These are phyloP conservation scores for Lasioglossum marginatum DNA, from an alignment of 2,888 invertebrate species.

Conservation along the genomic window DNA sequence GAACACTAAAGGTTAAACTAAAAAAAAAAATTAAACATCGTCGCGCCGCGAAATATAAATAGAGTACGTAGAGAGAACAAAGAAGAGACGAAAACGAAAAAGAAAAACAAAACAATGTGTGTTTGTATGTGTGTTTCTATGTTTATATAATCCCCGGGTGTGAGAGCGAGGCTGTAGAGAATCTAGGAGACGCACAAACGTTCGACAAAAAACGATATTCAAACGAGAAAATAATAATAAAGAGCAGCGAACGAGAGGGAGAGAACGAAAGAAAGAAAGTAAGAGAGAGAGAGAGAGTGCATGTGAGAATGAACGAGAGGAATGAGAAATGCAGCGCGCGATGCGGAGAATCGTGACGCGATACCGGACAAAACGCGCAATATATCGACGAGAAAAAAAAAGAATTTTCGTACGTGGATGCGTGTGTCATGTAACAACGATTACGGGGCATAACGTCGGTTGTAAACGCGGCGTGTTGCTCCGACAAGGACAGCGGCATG, in stretches of 20 bases:
- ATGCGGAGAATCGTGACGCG: background rate
- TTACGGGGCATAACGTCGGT: constrained; percentile 39
- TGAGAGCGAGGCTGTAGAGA: constrained; percentile 72
- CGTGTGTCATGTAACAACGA: constrained; percentile 39
- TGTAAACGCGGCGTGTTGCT: constrained; percentile 35
- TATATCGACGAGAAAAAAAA: background rate
- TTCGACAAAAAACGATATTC: constrained; percentile 37
- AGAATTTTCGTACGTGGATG: constrained; percentile 13
- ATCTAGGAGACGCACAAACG: constrained; percentile 71
- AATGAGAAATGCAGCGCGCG: background rate
- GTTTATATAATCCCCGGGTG: constrained; percentile 80
- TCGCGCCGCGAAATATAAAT: constrained; percentile 62
- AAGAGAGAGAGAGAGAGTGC: background rate
- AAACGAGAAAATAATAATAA: constrained; percentile 20
- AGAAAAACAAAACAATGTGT: constrained; percentile 73
- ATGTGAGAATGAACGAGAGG: background rate
- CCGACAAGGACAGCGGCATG: constrained; percentile 26
- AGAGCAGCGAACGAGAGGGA: background rate
- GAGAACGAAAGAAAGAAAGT: background rate
- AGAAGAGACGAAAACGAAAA: constrained; percentile 2
- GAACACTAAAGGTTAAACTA: constrained; percentile 44
- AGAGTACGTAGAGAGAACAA: constrained; percentile 53
- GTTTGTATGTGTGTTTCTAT: constrained; percentile 83
- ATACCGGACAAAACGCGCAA: background rate
- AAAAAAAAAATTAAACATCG: constrained; percentile 45